Evolutionary conservation across 1,140 invertebrate species (phyloP).

Genomic region (Drosophila yakuba): DNA sequence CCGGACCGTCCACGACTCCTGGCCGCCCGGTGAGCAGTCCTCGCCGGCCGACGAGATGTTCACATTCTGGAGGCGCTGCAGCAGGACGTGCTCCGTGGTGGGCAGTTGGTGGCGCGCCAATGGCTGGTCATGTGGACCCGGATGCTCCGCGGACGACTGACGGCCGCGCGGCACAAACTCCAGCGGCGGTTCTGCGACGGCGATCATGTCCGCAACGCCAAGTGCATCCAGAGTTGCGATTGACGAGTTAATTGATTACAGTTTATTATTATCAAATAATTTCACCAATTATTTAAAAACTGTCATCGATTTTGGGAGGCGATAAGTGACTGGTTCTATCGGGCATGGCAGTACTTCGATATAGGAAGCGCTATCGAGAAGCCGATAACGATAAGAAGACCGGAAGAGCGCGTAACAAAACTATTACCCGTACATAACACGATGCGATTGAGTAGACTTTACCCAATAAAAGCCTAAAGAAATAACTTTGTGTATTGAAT

Average conservation of each 20-base stretch:
- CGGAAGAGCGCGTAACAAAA: no score
- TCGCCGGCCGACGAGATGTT: constrained; percentile 87
- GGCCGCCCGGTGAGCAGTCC: constrained; percentile 84
- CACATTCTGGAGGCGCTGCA: constrained; percentile 90
- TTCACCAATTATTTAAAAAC: no score
- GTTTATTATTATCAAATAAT: not conserved
- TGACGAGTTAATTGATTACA: constrained; percentile 7
- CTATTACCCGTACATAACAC: no score
- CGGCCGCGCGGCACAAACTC: constrained; percentile 96
- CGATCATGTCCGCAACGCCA: constrained; percentile 75
- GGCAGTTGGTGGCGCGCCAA: constrained; percentile 67
- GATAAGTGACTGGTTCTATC: no score
- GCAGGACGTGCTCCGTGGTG: constrained; percentile 87
- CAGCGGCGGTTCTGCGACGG: constrained; percentile 84
- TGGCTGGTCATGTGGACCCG: constrained; percentile 86
- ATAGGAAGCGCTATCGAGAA: no score
- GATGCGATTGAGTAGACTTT: no score
- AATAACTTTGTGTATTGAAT: no score
- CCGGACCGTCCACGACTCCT: constrained; percentile 90
- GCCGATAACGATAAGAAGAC: no score
- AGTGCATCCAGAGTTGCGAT: constrained; percentile 74
- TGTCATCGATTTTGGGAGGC: no score
- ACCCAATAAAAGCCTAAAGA: no score
- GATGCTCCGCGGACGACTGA: constrained; percentile 91
- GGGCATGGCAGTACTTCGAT: no score